These are phyloP conservation scores for Pseudolaguvia tuberculata DNA, from an alignment of 2,113 vertebrate genomes.

Conservation along the genomic window DNA sequence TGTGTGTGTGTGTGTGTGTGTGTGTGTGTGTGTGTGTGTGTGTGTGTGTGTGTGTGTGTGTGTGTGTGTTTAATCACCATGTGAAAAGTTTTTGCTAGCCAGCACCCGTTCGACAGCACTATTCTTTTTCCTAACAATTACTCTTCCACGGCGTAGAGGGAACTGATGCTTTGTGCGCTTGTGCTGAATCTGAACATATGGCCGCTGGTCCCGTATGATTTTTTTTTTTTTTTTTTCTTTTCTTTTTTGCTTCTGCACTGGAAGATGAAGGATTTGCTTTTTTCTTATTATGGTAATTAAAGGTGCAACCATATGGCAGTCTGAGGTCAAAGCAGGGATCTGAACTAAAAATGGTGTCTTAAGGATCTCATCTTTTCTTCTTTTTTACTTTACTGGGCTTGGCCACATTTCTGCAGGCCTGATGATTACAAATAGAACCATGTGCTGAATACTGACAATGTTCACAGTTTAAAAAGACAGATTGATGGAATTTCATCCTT, in stretches of 20 bases:
- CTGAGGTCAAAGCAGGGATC: slow-evolving; percentile 17
- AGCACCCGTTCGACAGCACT: not conserved
- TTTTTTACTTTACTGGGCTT: not conserved
- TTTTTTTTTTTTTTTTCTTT: not conserved
- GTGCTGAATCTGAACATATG: slow-evolving; percentile 24
- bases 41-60: not conserved
- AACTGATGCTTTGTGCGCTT: not conserved
- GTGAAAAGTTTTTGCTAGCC: not conserved
- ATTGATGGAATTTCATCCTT: not conserved
- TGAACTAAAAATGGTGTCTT: slow-evolving; percentile 9
- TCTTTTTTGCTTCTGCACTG: not conserved
- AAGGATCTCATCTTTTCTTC: not conserved
- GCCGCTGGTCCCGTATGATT: not conserved
- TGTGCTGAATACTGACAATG: not conserved
- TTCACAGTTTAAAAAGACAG: not conserved
- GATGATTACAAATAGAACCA: not conserved
- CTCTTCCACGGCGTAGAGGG: not conserved
- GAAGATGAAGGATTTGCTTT: slow-evolving; percentile 18
- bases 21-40: too few relatives aligned
- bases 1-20: too few relatives aligned
- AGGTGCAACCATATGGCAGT: slow-evolving; percentile 24
- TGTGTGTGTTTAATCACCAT: not conserved
- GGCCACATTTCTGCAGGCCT: not conserved
- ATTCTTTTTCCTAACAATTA: not conserved
- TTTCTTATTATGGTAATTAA: slow-evolving; percentile 26